phyloP scores from a whole-genome alignment of 2,797 vertebrate genomes.

The Odontamblyopus rebecca region DNA sequence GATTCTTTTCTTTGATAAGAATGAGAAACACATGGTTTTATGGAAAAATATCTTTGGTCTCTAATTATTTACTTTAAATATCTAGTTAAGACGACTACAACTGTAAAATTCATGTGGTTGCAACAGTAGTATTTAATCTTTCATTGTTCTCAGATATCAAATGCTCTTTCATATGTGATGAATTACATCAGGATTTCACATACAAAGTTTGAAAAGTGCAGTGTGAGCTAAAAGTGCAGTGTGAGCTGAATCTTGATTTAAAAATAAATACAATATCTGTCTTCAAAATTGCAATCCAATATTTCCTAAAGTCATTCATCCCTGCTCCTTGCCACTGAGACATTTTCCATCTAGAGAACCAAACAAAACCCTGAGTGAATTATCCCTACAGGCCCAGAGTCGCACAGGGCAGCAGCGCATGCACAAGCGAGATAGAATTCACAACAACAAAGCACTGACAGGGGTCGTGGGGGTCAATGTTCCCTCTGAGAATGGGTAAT shows the following conservation, averaged over 20 bases:
- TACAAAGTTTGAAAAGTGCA: background rate
- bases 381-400: constrained; percentile 28
- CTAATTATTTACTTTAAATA: background rate
- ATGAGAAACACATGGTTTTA: too few relatives aligned
- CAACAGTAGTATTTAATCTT: background rate
- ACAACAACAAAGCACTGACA: constrained; percentile 35
- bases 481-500: constrained; percentile 45
- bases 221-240: background rate
- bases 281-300: background rate
- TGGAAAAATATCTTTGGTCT: background rate
- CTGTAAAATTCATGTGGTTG: too few relatives aligned
- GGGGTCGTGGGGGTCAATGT: constrained; percentile 45
- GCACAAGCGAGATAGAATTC: constrained; percentile 45
- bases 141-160: background rate
- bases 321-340: constrained; percentile 26
- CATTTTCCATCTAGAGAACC: constrained; percentile 40
- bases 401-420: constrained; percentile 26
- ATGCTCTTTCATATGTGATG: background rate
- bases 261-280: background rate
- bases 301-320: background rate
- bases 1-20: constrained; percentile 47
- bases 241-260: background rate
- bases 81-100: background rate
- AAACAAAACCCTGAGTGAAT: constrained; percentile 49
- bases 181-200: background rate